Conservation (phyloP, 1,140 invertebrate genomes). For the Wasmannia auropunctata region DNA sequence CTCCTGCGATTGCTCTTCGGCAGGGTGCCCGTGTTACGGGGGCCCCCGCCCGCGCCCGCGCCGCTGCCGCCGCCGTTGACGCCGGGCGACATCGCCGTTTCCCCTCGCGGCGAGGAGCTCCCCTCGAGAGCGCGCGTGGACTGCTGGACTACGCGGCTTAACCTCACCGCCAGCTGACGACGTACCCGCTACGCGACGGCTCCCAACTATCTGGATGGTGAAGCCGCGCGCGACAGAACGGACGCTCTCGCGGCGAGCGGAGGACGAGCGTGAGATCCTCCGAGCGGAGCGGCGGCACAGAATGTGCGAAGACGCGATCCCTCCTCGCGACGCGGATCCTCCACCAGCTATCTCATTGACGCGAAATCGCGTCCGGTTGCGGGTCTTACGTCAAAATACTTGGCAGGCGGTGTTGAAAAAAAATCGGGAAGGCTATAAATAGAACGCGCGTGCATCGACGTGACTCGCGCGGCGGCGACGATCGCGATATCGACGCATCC, state of each 20-base stretch:
- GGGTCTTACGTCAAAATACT: conserved; percentile 72
- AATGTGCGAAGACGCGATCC: too few relatives aligned
- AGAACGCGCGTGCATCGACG: conserved; percentile 68
- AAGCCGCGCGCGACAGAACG: not conserved
- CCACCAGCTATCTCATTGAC: not conserved
- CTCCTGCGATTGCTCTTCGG: conserved; percentile 81
- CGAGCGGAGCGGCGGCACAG: too few relatives aligned
- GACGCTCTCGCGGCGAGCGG: not conserved
- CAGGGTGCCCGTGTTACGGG: conserved; percentile 79
- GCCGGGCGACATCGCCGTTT: conserved; percentile 78
- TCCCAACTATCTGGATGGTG: not conserved
- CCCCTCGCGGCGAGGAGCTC: conserved; percentile 19
- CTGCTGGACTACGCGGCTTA: not conserved
- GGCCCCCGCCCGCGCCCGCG: conserved; percentile 73
- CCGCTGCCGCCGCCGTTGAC: conserved; percentile 79
- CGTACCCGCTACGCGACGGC: too few relatives aligned
- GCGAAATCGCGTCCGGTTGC: conserved; percentile 57
- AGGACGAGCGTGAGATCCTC: too few relatives aligned
- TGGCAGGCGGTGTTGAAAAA: conserved; percentile 60
- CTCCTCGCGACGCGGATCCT: too few relatives aligned
- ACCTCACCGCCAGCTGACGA: conserved; percentile 1
- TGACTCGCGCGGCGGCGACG: conserved; percentile 34
- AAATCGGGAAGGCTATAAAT: conserved; percentile 66
- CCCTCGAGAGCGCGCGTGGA: not conserved
- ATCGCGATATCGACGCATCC: conserved; percentile 29